Base-by-base conservation (phyloP, 2,888 invertebrate species). In the Ganaspis brasiliensis region DNA sequence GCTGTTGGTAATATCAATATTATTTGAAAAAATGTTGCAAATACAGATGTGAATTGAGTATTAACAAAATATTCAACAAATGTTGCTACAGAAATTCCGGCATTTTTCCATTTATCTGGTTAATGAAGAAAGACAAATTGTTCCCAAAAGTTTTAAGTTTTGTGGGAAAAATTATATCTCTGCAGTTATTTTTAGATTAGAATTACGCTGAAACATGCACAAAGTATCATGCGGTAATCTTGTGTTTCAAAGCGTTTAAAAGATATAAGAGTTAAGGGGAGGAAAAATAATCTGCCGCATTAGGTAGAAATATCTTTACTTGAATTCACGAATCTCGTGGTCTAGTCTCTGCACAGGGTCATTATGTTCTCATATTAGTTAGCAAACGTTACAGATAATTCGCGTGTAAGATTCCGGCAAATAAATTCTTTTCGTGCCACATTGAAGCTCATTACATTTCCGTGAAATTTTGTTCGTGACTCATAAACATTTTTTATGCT, bases 361-460 rank as follows among this genome's bases (percentile, higher is more conserved):
- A 14, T n/a, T 59, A 31, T 31, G 31, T 6, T 4, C 9, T 31
- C 14, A 5, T 19, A 16, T 61, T 37, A 16, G 35, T 61, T 9
- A 16, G 16, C 10, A 35, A 61, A 61, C 35, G 16, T 61, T 61
- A 31, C 35, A 16, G 35, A 16, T 61, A 35, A 61, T 61, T 61
- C 16, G 31, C 59, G 35, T 35, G 59, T 16, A 35, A 31, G 35
- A 2, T 8, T 59, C 31, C 16, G 26, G 35, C n/a, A 14, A 16
- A 59, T 35, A 35, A 16, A 35, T 59, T 59, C 56, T 59, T 59
- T 59, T 35, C 10, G 1, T 59, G 14, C 9, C 26, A 26, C 57
- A 6, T 6, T 24, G 16, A 59, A 16, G 35, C 16, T 31, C 16
- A 16, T 59, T 59, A 59, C 35, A 35, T 35, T 59, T 35, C 31